A percentile compares a stretch with the other conserved stretches of the same genome.
Conservation (phyloP, 2,797 vertebrate species). For the Malacoraja senta region DNA sequence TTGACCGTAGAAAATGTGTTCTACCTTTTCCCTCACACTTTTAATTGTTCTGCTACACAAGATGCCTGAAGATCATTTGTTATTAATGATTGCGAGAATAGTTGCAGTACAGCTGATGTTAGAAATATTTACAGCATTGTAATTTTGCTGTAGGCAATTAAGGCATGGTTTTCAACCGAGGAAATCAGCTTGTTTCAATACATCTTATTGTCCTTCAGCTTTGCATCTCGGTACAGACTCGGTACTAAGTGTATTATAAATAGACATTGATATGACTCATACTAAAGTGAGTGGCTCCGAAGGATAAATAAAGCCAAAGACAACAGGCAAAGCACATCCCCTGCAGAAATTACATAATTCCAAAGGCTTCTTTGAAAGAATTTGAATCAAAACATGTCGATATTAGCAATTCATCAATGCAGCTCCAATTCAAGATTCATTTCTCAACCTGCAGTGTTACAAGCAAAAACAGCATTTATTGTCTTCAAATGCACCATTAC, state of each 20-base stretch:
- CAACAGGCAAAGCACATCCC: background rate
- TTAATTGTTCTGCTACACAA: background rate
- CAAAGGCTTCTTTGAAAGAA: background rate
- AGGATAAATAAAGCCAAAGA: background rate
- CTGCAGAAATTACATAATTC: background rate
- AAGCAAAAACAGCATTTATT: too few species aligned
- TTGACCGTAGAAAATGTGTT: background rate
- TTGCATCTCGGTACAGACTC: background rate
- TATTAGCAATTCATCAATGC: background rate
- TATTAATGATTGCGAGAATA: background rate
- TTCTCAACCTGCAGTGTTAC: too few species aligned
- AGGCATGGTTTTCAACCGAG: background rate
- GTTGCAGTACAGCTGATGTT: too few species aligned
- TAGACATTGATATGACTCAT: background rate
- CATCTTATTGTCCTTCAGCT: background rate
- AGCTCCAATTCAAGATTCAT: background rate
- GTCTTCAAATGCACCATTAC: background rate
- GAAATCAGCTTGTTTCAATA: background rate
- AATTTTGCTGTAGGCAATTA: background rate
- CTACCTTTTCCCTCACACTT: background rate
- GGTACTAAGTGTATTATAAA: background rate
- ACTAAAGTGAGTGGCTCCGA: background rate
- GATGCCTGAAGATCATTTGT: background rate
- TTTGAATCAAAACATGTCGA: background rate
- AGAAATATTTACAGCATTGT: background rate